phyloP scores from a whole-genome alignment of 2,797 vertebrate genomes.

The Lepus oiostolus region DNA sequence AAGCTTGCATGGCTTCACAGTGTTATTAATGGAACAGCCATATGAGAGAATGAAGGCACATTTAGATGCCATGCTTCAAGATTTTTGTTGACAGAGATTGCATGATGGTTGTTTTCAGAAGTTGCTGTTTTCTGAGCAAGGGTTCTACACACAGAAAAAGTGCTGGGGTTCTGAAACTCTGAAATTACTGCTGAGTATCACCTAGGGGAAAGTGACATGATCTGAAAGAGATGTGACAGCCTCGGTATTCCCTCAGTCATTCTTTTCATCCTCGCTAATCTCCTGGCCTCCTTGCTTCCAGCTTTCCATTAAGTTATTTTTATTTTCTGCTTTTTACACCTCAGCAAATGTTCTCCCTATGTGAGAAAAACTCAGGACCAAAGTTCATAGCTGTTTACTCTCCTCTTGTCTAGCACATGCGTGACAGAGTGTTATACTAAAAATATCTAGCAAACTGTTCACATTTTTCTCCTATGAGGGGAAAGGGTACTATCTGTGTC shows the following conservation, averaged over 20 bases:
- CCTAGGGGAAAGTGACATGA: conserved; percentile 58
- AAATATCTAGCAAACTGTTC: conserved; percentile 60
- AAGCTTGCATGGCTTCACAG: conserved; percentile 30
- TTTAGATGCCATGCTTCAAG: conserved; percentile 73
- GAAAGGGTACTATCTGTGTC: neutral
- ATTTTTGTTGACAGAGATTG: conserved; percentile 65
- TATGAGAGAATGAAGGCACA: conserved; percentile 42
- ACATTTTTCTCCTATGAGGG: neutral
- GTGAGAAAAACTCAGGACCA: conserved; percentile 61
- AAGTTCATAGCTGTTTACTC: conserved; percentile 79
- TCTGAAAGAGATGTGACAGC: conserved; percentile 67
- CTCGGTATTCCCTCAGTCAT: conserved; percentile 42
- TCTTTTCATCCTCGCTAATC: conserved; percentile 63
- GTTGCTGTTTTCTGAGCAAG: conserved; percentile 70
- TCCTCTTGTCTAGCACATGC: conserved; percentile 72
- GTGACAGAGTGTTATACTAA: conserved; percentile 73
- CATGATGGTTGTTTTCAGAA: conserved; percentile 59
- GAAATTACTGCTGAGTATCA: conserved; percentile 62
- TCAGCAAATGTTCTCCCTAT: conserved; percentile 45
- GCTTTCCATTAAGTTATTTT: conserved; percentile 65
- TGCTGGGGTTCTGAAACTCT: conserved; percentile 62
- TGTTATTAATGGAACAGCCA: conserved; percentile 63
- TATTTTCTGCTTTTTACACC: conserved; percentile 65
- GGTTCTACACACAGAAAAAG: conserved; percentile 10
- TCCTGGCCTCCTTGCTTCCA: conserved; percentile 47